Base-by-base conservation (phyloP, 2,888 invertebrate species). In the Hydrotaea diabolus region DNA sequence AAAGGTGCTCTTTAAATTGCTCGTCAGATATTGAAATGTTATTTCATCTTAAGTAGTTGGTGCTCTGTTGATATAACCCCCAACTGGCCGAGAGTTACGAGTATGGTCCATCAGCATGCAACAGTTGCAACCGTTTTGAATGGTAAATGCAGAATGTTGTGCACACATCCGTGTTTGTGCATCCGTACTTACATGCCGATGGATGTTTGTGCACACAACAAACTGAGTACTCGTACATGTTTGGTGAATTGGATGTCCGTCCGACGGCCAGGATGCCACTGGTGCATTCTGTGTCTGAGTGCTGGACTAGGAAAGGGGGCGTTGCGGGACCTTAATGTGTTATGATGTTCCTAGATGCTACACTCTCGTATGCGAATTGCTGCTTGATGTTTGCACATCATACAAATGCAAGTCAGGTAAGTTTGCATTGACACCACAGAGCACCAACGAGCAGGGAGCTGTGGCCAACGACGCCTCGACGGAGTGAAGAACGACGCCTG, bases 351-450 rank as follows among this genome's bases (percentile, higher is more conserved):
- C 43, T 66, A 19, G 66, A 17, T 17, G n/a, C 39, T 39, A 36
- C 26, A 4, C 62, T 31, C 46, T 69, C 59, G 57, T 55, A 21
- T 79, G 76, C 36, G 71, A 73, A 77, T 80, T 73, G 59, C 73
- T 78, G 59, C 73, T 80, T 80, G 89, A 89, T 89, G 90, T 90
- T 91, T 90, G 89, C 89, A 87, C 87, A 90, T 89, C 88, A 90
- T 89, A 90, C 89, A 88, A 88, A 90, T 90, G 90, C 91, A 90
- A 88, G 89, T 89, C 90, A 90, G 89, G 89, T 88, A 89, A 89
- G 89, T 90, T 91, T 89, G 90, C 91, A 88, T 89, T 90, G 89
- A 91, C 91, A 91, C 90, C 81, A 74, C 74, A 74, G 69, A 80
- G 76, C 64, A n/a, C 72, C 13, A 71, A n/a, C n/a, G 75, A 76